phyloP scores from a whole-genome alignment of 37 sponge, comb jelly and placozoan genomes.

The Beroe ovata region DNA sequence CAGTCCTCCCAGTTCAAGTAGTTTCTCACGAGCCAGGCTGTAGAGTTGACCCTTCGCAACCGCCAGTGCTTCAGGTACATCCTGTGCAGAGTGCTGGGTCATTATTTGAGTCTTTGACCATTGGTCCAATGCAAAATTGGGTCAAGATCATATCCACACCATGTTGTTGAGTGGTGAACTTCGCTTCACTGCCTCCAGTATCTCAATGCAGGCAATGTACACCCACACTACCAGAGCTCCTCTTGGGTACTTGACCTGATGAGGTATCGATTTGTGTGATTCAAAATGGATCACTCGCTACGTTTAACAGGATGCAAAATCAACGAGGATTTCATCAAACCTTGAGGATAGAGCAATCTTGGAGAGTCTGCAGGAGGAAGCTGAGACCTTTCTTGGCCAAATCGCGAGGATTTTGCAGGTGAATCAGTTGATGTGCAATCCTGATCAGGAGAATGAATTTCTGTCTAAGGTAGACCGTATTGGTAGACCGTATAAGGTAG shows the following conservation, averaged over 20 bases:
- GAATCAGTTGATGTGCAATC: slow-evolving; percentile 48
- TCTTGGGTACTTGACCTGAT: slow-evolving; percentile 22
- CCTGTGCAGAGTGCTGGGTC: neutral
- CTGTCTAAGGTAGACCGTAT: too few species aligned
- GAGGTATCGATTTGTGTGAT: too few species aligned
- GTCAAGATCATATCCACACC: neutral
- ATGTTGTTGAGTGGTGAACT: slow-evolving; percentile 43
- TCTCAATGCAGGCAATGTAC: slow-evolving; percentile 33
- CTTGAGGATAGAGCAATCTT: slow-evolving; percentile 27
- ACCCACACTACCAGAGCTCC: slow-evolving; percentile 65
- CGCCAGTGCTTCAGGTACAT: slow-evolving; percentile 43
- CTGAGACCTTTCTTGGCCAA: slow-evolving; percentile 44
- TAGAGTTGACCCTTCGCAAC: slow-evolving; percentile 61
- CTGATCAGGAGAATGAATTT: too few species aligned
- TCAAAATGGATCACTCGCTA: too few species aligned
- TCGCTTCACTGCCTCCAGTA: slow-evolving; percentile 38
- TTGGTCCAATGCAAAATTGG: neutral
- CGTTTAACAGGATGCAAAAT: too few species aligned
- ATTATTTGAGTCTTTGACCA: neutral
- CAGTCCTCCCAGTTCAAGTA: slow-evolving; percentile 8
- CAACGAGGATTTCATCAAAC: neutral
- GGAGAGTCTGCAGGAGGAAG: slow-evolving; percentile 51
- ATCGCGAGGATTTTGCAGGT: slow-evolving; percentile 43
- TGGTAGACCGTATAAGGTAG: too few species aligned
- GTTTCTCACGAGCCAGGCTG: slow-evolving; percentile 49